Evolutionary conservation across 2,797 vertebrate species (phyloP).

Genomic region (Perdix hodgsoniae): DNA sequence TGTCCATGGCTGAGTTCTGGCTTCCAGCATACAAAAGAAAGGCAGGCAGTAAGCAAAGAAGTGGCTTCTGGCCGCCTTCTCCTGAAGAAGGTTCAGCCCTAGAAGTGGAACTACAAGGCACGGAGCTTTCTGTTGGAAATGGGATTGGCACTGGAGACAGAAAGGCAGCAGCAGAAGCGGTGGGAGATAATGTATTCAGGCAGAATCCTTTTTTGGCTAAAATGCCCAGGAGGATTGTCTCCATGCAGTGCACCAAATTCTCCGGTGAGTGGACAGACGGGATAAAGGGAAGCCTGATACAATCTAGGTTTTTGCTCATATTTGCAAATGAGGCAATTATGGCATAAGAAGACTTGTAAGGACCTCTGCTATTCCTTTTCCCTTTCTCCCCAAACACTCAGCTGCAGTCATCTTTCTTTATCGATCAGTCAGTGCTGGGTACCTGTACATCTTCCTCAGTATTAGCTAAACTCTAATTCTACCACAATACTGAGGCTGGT

Average conservation of each 20-base stretch:
- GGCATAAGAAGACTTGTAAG: neutral
- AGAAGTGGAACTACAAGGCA: neutral
- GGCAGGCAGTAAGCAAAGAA: neutral
- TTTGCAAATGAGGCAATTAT: neutral
- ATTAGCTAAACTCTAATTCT: neutral
- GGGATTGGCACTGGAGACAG: neutral
- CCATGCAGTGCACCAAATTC: neutral
- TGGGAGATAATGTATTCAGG: neutral
- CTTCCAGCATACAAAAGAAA: fast-evolving
- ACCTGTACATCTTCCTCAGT: neutral
- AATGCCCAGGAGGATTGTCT: neutral
- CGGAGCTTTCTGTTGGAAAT: neutral
- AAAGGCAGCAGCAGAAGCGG: neutral
- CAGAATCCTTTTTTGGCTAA: neutral
- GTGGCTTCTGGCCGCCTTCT: neutral
- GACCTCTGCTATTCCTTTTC: neutral
- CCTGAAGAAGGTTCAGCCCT: neutral
- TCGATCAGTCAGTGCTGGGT: neutral
- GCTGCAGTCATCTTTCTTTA: neutral
- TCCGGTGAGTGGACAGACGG: neutral
- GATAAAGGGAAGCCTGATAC: neutral
- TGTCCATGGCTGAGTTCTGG: neutral
- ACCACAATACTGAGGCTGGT: neutral
- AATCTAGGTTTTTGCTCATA: neutral
- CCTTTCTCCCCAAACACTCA: neutral